A percentile compares a stretch with the other conserved stretches of the same genome.
These are phyloP conservation scores for Astropecten irregularis DNA, from an alignment of 53 echinoderm and acorn worm species.

Conservation along the genomic window DNA sequence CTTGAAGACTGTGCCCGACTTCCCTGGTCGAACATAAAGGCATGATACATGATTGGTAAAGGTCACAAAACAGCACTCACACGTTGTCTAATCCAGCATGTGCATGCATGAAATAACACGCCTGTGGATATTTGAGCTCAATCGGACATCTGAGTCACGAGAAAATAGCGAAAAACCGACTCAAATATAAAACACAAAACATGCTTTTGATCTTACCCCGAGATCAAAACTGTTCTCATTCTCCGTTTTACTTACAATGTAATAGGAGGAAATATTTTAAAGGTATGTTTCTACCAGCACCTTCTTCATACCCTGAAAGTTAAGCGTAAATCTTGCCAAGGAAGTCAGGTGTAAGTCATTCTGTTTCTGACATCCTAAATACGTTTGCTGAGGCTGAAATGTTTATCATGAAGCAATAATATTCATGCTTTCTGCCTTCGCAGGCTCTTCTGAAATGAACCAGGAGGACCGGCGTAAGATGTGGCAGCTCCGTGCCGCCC, in stretches of 20 bases:
- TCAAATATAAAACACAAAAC: too few species aligned
- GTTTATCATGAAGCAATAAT: background rate
- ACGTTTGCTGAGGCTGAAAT: background rate
- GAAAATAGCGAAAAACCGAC: too few species aligned
- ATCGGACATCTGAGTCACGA: too few species aligned
- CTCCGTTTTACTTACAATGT: background rate
- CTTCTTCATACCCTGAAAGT: too few species aligned
- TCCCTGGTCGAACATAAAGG: background rate
- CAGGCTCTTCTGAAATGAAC: background rate
- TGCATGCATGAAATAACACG: too few species aligned
- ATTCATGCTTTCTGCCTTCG: background rate
- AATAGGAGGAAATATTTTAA: background rate
- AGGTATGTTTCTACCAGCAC: too few species aligned
- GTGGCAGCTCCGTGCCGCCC: conserved; percentile 41
- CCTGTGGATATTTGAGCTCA: too few species aligned
- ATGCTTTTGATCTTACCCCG: too few species aligned
- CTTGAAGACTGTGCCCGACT: background rate
- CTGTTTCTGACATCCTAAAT: background rate
- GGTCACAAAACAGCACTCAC: too few species aligned
- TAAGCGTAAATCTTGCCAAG: background rate
- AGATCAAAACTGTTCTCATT: too few species aligned
- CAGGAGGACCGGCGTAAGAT: background rate
- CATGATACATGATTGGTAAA: too few species aligned
- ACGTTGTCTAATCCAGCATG: too few species aligned
- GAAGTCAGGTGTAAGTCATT: background rate